Conservation (phyloP, 1,140 invertebrate genomes). For the Drosophila bifasciata region DNA sequence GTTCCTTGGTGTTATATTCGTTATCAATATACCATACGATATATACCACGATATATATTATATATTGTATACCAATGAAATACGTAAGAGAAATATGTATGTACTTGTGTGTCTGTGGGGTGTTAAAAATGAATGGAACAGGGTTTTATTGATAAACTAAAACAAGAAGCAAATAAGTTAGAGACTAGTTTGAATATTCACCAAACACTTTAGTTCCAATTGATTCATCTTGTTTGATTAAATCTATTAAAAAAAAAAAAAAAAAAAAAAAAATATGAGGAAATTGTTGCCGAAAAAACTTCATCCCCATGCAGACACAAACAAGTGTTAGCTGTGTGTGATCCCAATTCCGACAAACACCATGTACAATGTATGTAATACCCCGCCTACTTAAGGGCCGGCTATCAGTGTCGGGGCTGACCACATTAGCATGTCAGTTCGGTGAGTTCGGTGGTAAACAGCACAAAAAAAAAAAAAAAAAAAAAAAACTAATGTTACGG, state of each 20-base stretch:
- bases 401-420: conserved; percentile 29
- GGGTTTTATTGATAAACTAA: no score
- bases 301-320: no score
- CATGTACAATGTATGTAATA: conserved; percentile 7
- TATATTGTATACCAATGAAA: conserved; percentile 20
- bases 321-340: no score
- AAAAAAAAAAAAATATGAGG: no score
- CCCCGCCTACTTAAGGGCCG: not conserved
- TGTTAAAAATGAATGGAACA: no score
- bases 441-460: conserved; percentile 51
- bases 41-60: conserved; percentile 22
- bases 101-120: no score
- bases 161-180: no score
- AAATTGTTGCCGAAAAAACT: no score
- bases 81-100: no score
- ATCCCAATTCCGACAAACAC: conserved; percentile 36
- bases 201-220: conserved; percentile 2
- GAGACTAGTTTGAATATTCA: no score
- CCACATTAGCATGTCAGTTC: conserved; percentile 55
- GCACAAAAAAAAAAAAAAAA: not conserved
- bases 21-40: conserved; percentile 57
- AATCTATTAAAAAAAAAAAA: no score
- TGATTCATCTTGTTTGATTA: conserved; percentile 13
- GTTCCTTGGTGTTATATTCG: conserved; percentile 20
- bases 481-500: conserved; percentile 36